Base-by-base conservation (phyloP, 1,140 invertebrate species). In the Rhopalosiphum maidis region DNA sequence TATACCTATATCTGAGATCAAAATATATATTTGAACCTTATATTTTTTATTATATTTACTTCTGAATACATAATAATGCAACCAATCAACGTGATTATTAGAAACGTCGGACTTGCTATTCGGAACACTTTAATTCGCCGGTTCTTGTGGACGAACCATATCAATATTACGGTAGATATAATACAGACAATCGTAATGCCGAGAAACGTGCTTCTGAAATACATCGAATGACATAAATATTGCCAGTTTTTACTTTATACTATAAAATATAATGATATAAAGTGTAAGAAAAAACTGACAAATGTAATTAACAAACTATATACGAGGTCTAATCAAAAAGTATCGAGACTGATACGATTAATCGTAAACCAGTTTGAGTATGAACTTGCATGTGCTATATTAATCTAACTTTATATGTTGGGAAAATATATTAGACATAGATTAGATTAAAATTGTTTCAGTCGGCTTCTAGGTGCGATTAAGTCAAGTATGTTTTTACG, bases 1-100 rank as follows among this genome's bases (percentile, higher is more conserved):
- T 30, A 60, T 11, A 60, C 30, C 9, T 68, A 68, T 15, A 68
- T n/a, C 25, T 68, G 25, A 68, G 1, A 68, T 68, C 9, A 68
- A 68, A 68, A 68, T 68, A 8, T 30, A 30, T 30, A 30, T 68
- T 68, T 68, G 9, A 30, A 68, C 11, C 4, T n/a, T 46, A 30
- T 86, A 41, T 46, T 23, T 94, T 37, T 48, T 54, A 88, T 94
- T 95, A 89, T 89, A 89, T 55, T 95, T 95, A 98, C 98, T 96
- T 98, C 98, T 94, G 97, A 96, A 95, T 98, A 98, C 98, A 98
- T 98, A 94, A 98, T 98, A 94, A 97, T 97, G 95, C 98, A 98
- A 68, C 98, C 98, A 54, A 98, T 95, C 25, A 98, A 96, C 23
- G 98, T 98, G 94, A 98, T 98, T 94, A 97, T 97, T 90, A 98